Evolutionary conservation across 2,797 vertebrate species (phyloP), one percentile per base, ranked within the genome.

Genomic region (Pogonophryne albipinna): DNA sequence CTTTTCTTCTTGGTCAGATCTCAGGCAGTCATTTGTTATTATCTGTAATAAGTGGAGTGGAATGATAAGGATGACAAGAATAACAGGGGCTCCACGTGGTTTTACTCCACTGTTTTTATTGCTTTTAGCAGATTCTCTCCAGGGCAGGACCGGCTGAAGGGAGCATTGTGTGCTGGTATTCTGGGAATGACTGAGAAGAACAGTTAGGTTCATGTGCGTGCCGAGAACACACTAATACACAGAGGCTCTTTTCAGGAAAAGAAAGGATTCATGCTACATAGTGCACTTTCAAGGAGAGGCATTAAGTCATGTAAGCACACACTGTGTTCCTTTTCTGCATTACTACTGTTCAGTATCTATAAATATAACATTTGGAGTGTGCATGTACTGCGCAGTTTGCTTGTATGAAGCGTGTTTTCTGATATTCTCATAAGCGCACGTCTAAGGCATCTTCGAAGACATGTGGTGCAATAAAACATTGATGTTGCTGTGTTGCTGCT

Each of bases 21-120:
- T 86, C 44, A 12, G 55, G 47, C 61, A 59, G 87, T 91, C 84
- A 94, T 94, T 91, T 92, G 84, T 87, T 88, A 93, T 94, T 95
- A 90, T 95, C 80, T 79, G 38, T 60, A 89, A 80, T 87, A 94
- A 93, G 93, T 93, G 89, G 93, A 89, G 90, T 94, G 87, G 93
- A 95, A 95, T 82, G 82, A 91, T 80, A 78, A 83, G 83, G 84
- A 87, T 76, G 85, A 84, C 82, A 75, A 80, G 67, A 79, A 84
- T 74, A 87, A 79, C 79, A 82, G 61, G 59, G 55, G 45, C 71
- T 45, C 19, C 46, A 42, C n/a, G 1, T 72, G 75, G 78, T 81
- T 87, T 79, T 79, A 78, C 74, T 66, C n/a, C 31, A 17, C 49
- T 60, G 67, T 74, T 74, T 83, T 77, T 79, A 73, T 82, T 85